phyloP scores from a whole-genome alignment of 1,140 invertebrate genomes.

The Hylaeus anthracinus region DNA sequence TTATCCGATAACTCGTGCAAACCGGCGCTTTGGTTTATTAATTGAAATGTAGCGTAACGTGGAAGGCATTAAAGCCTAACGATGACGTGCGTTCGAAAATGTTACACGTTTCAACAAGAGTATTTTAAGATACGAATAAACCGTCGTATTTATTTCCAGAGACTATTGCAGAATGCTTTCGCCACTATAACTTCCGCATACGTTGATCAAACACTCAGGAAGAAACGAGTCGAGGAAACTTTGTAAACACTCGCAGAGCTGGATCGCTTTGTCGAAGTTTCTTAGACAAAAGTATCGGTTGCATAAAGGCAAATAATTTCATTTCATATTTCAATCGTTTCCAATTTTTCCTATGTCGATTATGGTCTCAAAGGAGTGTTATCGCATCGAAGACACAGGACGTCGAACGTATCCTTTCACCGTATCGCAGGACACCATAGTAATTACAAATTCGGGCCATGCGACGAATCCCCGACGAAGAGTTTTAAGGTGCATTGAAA shows the following conservation, averaged over 20 bases:
- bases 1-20: not conserved
- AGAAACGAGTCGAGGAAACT: too few species aligned
- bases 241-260: too few species aligned
- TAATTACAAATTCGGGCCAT: conserved; percentile 33
- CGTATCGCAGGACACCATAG: not conserved
- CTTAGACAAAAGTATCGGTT: too few species aligned
- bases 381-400: not conserved
- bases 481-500: conserved; percentile 31
- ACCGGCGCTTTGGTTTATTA: not conserved
- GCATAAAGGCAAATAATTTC: too few species aligned
- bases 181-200: too few species aligned
- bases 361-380: not conserved
- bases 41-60: not conserved
- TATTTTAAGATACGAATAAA: not conserved
- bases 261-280: too few species aligned
- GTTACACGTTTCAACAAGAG: not conserved
- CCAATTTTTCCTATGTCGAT: not conserved
- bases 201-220: too few species aligned
- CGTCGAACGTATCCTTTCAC: not conserved
- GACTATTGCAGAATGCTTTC: too few species aligned
- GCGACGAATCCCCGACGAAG: not conserved
- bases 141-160: not conserved
- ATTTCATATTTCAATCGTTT: not conserved
- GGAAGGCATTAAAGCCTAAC: too few species aligned
- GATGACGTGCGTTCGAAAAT: not conserved